phyloP scores from a whole-genome alignment of 2,888 invertebrate species.

The Polydrusus cervinus region DNA sequence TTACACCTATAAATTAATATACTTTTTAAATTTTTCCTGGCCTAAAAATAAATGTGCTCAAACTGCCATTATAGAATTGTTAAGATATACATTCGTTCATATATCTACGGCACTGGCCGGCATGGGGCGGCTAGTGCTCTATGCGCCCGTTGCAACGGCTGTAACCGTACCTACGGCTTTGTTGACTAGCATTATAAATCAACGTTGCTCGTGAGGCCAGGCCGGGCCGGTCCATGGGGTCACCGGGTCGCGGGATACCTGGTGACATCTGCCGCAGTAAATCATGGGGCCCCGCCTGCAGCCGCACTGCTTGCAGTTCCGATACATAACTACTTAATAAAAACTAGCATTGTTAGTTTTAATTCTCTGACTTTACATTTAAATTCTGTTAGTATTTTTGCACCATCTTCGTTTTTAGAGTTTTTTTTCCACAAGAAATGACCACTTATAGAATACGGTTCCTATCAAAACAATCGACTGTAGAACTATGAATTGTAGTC shows the following conservation, averaged over 20 bases:
- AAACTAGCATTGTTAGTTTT: constrained; percentile 1
- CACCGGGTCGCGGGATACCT: constrained; percentile 70
- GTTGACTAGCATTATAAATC: constrained; percentile 65
- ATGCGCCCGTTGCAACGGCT: not conserved
- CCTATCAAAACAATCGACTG: no score
- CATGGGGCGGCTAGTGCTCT: constrained; percentile 45
- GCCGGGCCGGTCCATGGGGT: constrained; percentile 68
- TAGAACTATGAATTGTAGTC: no score
- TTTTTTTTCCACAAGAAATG: no score
- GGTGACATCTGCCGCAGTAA: constrained; percentile 70
- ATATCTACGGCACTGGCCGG: constrained; percentile 18
- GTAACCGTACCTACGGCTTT: constrained; percentile 45
- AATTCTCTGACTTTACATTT: not conserved
- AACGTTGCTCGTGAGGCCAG: constrained; percentile 66
- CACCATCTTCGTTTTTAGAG: not conserved
- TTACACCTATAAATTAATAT: no score
- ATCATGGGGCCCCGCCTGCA: constrained; percentile 63
- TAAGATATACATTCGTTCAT: no score
- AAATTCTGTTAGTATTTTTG: not conserved
- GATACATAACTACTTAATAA: not conserved
- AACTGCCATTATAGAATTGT: no score
- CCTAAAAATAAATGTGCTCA: no score
- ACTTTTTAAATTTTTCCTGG: no score
- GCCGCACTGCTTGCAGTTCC: constrained; percentile 11
- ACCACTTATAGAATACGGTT: no score